phyloP scores from a whole-genome alignment of 2,888 invertebrate species.

The Plagiodera versicolora region DNA sequence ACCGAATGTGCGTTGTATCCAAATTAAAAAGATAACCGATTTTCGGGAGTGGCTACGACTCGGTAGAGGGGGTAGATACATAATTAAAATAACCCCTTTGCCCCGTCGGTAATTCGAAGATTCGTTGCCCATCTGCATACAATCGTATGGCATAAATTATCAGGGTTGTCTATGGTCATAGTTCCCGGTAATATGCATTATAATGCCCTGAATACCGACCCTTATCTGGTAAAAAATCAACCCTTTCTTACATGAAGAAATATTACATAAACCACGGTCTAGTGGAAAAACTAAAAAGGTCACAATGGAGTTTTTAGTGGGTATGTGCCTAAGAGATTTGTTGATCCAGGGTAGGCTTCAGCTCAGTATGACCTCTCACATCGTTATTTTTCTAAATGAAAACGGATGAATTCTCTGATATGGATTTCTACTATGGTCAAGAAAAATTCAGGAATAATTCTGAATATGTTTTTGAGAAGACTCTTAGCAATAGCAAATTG shows the following conservation, averaged over 20 bases:
- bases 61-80: slow-evolving; percentile 39
- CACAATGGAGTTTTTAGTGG: slow-evolving; percentile 20
- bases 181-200: slow-evolving; percentile 46
- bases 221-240: slow-evolving; percentile 39
- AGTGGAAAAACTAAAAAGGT: slow-evolving; percentile 57
- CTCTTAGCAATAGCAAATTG: too few species aligned
- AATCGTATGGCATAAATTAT: slow-evolving; percentile 43
- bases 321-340: slow-evolving; percentile 31
- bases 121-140: slow-evolving; percentile 49
- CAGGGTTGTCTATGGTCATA: slow-evolving; percentile 14
- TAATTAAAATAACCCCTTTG: slow-evolving; percentile 45
- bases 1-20: slow-evolving; percentile 35
- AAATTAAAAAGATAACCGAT: slow-evolving; percentile 45
- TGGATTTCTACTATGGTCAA: too few species aligned
- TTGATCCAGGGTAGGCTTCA: slow-evolving; percentile 11
- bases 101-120: slow-evolving; percentile 45
- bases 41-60: slow-evolving; percentile 44
- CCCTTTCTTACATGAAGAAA: slow-evolving; percentile 50
- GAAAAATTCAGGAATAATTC: too few species aligned
- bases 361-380: not conserved
- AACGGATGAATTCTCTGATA: too few species aligned
- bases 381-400: too few species aligned
- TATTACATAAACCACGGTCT: slow-evolving; percentile 58
- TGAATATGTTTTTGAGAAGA: too few species aligned
- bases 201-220: slow-evolving; percentile 39